These are phyloP conservation scores for Triops longicaudatus DNA, from an alignment of 1,140 invertebrate species.

Conservation along the genomic window DNA sequence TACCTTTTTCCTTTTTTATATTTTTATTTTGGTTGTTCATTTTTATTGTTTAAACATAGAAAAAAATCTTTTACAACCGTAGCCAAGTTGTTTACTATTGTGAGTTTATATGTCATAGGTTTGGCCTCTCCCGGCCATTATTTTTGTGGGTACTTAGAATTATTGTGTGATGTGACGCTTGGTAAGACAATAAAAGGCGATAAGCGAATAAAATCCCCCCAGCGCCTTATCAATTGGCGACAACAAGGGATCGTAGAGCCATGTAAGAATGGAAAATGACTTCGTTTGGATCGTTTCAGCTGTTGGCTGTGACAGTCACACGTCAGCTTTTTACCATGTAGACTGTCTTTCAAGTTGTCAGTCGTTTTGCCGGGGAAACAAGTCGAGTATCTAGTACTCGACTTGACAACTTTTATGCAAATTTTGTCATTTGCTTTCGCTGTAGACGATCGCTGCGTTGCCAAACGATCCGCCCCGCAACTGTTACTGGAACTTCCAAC, in stretches of 20 bases:
- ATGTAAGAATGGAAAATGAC: neutral
- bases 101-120: neutral
- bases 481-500: neutral
- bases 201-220: neutral
- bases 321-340: neutral
- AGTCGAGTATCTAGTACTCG: neutral
- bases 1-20: neutral
- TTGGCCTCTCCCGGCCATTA: neutral
- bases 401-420: conserved; percentile 6
- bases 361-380: neutral
- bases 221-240: too few species aligned
- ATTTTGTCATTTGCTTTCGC: neutral
- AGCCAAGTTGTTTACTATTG: neutral
- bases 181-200: neutral
- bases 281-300: neutral
- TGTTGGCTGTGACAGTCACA: neutral
- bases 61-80: neutral
- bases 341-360: neutral
- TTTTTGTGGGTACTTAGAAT: neutral
- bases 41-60: too few species aligned
- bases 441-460: neutral
- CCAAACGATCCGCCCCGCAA: neutral
- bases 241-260: too few species aligned
- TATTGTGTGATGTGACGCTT: neutral
- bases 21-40: neutral